phyloP scores from a whole-genome alignment of 2,113 vertebrate species.

The Caretta caretta region DNA sequence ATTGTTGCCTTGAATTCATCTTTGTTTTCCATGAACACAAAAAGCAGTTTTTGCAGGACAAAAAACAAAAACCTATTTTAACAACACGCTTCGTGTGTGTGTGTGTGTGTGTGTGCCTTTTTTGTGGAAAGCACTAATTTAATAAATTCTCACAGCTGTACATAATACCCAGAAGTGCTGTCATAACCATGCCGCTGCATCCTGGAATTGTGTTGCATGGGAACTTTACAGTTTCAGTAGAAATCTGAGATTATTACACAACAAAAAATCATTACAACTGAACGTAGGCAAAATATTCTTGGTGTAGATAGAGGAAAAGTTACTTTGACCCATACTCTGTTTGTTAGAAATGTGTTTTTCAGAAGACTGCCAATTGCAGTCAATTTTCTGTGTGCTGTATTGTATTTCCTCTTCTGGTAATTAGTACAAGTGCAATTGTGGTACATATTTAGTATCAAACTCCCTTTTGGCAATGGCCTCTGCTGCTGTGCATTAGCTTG shows the following conservation, averaged over 20 bases:
- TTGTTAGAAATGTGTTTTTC: background rate
- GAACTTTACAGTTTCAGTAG: background rate
- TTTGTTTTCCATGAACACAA: background rate
- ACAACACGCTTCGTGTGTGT: background rate
- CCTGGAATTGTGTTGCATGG: background rate
- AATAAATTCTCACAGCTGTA: background rate
- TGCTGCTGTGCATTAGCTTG: background rate
- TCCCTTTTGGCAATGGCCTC: background rate
- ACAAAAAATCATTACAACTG: background rate
- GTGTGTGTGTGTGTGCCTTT: background rate
- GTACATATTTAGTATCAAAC: background rate
- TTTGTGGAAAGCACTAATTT: background rate
- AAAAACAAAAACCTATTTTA: background rate
- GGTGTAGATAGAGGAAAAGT: background rate
- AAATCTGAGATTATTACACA: background rate
- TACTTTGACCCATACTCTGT: accelerated
- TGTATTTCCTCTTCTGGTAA: background rate
- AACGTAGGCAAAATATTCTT: background rate
- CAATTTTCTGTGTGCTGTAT: background rate
- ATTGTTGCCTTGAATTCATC: background rate
- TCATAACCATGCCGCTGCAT: background rate
- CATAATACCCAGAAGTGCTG: background rate
- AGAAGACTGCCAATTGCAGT: background rate
- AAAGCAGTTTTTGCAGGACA: background rate
- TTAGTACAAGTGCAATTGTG: background rate